Base-by-base conservation (phyloP, 2,888 invertebrate genomes). In the Luperina testacea region DNA sequence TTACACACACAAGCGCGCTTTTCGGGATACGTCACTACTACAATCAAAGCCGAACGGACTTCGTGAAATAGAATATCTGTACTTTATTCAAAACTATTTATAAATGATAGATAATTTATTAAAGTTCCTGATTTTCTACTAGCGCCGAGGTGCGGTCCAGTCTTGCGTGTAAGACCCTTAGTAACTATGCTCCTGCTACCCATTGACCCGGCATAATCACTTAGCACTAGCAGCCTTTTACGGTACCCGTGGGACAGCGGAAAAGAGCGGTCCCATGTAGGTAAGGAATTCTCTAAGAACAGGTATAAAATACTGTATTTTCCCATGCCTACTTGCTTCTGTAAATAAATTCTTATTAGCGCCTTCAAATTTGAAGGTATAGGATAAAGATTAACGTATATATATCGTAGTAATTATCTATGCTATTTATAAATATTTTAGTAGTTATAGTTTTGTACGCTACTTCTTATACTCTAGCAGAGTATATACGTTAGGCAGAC, bases 191-290 rank as follows among this genome's bases (percentile, higher is more conserved):
- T 77, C 69, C 15, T 63, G 72, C 74, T 81, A n/a, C 72, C 72
- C 82, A 81, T 65, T 85, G 82, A 81, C 86, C 86, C 59, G 68
- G 69, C n/a, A 85, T 81, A 82, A 89, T 86, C 83, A 83, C 86
- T 85, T 85, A 83, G 72, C 72, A 72, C 75, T 72, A 81, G 64
- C 72, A 38, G 45, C 53, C 48, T 42, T 85, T 81, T 82, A 82
- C 53, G 64, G 32, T 72, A 32, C 83, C 51, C 68, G 11, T 8
- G 81, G 59, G 85, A 84, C 17, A 38, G 32, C 9, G 51, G 67
- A 4, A n/a, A 84, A 68, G n/a, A 80, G 48, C 48, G 17, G n/a
- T 63, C n/a, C 42, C 32, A 64, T 57, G 32, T 84, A 71, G 61
- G 17, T 61, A 63, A 57, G 48, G 57, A 72, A 72, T 72, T 80